These are phyloP conservation scores for Coenobita brevimanus DNA, from an alignment of 1,140 invertebrate genomes.

Conservation along the genomic window DNA sequence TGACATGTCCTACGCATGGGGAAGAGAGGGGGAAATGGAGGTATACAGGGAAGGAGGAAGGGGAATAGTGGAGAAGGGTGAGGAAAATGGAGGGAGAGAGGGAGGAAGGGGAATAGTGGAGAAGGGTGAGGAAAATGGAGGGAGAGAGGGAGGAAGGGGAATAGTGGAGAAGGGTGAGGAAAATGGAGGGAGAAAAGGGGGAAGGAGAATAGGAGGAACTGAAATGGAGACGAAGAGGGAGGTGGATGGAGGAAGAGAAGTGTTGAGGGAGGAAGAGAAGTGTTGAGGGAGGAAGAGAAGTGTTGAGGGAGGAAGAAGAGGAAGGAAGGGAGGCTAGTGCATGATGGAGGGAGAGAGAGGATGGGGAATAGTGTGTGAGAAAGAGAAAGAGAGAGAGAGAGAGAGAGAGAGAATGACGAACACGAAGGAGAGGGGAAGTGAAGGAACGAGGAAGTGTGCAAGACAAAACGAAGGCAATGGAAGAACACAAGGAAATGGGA, in stretches of 20 bases:
- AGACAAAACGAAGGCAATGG: background rate
- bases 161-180: background rate
- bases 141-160: background rate
- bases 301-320: background rate
- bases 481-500: background rate
- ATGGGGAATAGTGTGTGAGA: background rate
- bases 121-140: no score
- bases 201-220: no score
- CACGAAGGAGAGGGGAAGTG: no score
- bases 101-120: no score
- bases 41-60: background rate
- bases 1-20: no score
- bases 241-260: background rate
- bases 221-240: background rate
- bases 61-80: no score
- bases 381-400: constrained; percentile 3
- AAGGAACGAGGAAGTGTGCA: no score
- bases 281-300: background rate
- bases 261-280: no score
- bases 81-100: no score
- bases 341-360: background rate
- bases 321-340: no score
- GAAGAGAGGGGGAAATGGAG: no score
- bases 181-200: no score
- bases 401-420: background rate